Evolutionary conservation across 2,888 invertebrate genomes (phyloP).

Genomic region (Caenorhabditis macrosperma): DNA sequence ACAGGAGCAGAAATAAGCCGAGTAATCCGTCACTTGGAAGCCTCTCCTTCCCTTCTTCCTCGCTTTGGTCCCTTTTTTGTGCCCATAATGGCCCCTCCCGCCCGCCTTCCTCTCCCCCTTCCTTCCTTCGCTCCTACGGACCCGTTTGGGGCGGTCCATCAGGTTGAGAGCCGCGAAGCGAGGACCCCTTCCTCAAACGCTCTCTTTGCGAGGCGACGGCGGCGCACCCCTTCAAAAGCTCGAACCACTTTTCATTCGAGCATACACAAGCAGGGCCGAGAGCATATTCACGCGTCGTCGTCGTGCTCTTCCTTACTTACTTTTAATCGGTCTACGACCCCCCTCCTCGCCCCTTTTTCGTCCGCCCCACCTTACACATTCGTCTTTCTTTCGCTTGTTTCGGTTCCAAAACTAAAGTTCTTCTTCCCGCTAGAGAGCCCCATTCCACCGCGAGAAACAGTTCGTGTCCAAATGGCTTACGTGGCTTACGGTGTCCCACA

Average conservation of each 20-base stretch:
- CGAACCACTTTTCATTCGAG: constrained; percentile 58
- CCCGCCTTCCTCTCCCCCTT: constrained; percentile 26
- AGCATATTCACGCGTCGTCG: constrained; percentile 34
- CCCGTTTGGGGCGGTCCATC: constrained; percentile 17
- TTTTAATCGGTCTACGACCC: constrained; percentile 41
- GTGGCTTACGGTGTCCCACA: constrained; percentile 54
- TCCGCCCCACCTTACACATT: background rate
- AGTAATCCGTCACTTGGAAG: constrained; percentile 33
- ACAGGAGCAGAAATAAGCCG: constrained; percentile 21
- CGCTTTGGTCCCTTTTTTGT: constrained; percentile 9
- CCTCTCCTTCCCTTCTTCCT: constrained; percentile 14
- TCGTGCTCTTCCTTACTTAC: constrained; percentile 42
- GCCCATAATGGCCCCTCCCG: constrained; percentile 25
- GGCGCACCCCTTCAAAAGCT: constrained; percentile 34
- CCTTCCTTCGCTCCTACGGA: constrained; percentile 19
- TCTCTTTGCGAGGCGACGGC: background rate
- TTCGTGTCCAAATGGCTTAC: constrained; percentile 40
- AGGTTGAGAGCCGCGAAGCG: constrained; percentile 21
- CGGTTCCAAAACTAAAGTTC: background rate
- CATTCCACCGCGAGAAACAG: background rate
- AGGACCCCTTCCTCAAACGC: constrained; percentile 3
- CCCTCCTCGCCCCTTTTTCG: constrained; percentile 2
- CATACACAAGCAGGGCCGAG: constrained; percentile 28
- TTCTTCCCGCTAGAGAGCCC: background rate
- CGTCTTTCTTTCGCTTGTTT: constrained; percentile 1